These are phyloP conservation scores for Macropus fuliginosus DNA, from an alignment of 2,797 vertebrate species.

Conservation along the genomic window DNA sequence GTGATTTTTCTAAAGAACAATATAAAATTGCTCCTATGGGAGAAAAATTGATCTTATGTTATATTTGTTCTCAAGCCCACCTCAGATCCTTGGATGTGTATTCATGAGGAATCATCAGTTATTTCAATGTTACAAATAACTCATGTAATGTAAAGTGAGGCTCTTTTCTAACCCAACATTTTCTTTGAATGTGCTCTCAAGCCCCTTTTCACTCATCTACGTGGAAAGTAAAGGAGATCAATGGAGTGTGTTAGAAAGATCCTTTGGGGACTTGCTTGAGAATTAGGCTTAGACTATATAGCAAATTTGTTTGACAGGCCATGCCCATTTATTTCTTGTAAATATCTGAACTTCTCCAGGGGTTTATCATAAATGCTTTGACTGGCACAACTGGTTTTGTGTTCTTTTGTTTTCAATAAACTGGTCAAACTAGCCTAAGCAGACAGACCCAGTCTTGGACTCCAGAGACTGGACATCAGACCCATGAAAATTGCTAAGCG, in stretches of 20 bases:
- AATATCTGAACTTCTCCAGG: not conserved
- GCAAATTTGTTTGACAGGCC: not conserved
- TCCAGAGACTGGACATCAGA: not conserved
- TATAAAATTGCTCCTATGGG: constrained; percentile 2
- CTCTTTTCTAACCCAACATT: not conserved
- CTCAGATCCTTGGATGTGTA: constrained; percentile 5
- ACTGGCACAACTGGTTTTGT: not conserved
- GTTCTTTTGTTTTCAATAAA: not conserved
- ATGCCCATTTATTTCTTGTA: not conserved
- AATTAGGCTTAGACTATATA: not conserved
- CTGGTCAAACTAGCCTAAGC: not conserved
- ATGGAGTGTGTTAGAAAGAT: not conserved
- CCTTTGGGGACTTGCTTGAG: not conserved
- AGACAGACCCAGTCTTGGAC: not conserved
- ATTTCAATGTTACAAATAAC: constrained; percentile 14
- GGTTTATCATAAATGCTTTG: not conserved
- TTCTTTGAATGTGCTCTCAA: not conserved
- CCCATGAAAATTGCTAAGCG: not conserved
- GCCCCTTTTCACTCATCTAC: not conserved
- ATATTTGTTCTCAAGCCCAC: constrained; percentile 15
- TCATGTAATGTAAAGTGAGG: constrained; percentile 10
- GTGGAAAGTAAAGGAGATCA: not conserved
- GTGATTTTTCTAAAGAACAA: constrained; percentile 43
- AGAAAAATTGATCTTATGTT: not conserved
- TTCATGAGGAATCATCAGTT: constrained; percentile 13